Evolutionary conservation across 2,888 invertebrate species (phyloP).

Genomic region (Amiota communis): DNA sequence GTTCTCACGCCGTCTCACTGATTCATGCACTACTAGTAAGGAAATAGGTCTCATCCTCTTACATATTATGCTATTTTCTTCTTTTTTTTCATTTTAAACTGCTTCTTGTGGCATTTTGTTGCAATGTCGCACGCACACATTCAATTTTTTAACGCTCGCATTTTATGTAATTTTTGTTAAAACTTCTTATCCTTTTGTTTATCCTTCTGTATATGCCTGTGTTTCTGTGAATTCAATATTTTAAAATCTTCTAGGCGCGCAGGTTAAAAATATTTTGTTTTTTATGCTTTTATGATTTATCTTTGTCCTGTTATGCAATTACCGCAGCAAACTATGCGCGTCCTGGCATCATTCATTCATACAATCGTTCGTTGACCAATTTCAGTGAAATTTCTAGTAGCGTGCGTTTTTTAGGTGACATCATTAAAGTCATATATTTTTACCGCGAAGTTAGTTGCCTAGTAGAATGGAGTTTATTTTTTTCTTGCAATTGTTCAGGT

Average conservation of each 20-base stretch:
- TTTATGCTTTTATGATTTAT: constrained; percentile 31
- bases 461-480: no score
- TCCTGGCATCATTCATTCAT: constrained; percentile 33
- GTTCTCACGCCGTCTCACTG: no score
- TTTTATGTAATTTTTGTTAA: constrained; percentile 43
- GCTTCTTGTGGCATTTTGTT: no score
- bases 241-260: no score
- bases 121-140: neutral
- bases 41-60: no score
- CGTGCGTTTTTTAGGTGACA: constrained; percentile 59
- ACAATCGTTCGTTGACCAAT: constrained; percentile 24
- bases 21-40: no score
- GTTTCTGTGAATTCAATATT: no score
- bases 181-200: constrained; percentile 46
- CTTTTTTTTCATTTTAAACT: no score
- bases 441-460: no score
- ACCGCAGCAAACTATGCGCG: constrained; percentile 11
- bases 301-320: constrained; percentile 36
- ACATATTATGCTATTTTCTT: no score
- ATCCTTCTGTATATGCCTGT: constrained; percentile 43
- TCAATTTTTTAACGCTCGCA: constrained; percentile 47
- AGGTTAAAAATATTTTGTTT: constrained; percentile 28
- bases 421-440: constrained; percentile 40
- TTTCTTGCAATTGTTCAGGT: no score
- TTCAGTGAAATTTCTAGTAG: constrained; percentile 61